Evolutionary conservation across 2,113 vertebrate species (phyloP).

Genomic region (Plectropomus leopardus): DNA sequence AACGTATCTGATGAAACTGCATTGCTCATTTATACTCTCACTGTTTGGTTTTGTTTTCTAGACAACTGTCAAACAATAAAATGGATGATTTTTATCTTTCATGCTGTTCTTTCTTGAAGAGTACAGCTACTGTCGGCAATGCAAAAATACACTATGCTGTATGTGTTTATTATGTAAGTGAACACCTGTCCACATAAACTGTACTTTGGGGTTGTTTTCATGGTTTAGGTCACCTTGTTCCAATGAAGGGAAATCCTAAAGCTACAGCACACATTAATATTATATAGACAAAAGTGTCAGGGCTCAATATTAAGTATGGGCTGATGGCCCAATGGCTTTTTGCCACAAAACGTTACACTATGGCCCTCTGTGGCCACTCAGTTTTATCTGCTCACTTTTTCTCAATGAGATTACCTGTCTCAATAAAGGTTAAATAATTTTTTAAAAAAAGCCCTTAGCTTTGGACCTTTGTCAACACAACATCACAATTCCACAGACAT

Average conservation of each 20-base stretch:
- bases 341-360: too few relatives aligned
- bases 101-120: conserved; percentile 1
- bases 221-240: background rate
- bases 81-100: background rate
- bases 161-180: background rate
- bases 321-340: too few relatives aligned
- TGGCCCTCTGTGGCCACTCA: too few relatives aligned
- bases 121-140: background rate
- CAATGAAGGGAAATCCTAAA: background rate
- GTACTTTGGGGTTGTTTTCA: background rate
- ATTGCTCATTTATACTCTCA: background rate
- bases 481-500: too few relatives aligned
- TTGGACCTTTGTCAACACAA: too few relatives aligned
- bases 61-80: background rate
- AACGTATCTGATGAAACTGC: background rate
- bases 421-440: too few relatives aligned
- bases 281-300: background rate
- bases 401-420: too few relatives aligned
- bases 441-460: too few relatives aligned
- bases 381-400: too few relatives aligned
- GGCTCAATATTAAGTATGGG: too few relatives aligned
- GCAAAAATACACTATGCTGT: background rate
- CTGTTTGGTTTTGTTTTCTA: background rate
- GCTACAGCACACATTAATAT: background rate
- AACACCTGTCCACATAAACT: background rate